Evolutionary conservation across 2,113 vertebrate species (phyloP), one percentile per base, ranked within the genome.

Genomic region (Amphiprion ocellaris): DNA sequence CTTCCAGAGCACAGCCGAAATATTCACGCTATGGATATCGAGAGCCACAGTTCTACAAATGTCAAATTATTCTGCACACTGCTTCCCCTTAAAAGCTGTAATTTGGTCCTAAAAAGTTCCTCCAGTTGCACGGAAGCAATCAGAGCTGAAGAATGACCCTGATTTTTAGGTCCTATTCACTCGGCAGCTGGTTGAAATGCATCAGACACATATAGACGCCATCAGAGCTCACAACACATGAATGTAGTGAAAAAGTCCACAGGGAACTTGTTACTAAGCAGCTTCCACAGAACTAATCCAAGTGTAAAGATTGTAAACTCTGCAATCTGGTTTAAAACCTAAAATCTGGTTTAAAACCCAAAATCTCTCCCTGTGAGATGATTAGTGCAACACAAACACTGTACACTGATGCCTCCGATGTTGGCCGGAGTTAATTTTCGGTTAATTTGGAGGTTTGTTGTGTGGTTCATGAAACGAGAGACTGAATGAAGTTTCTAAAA

Each of bases 281-380:
- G 83, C 87, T 88, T 81, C 74, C 72, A 68, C 55, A 79, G 19
- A 77, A 75, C 39, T 82, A 83, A 89, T 90, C 78, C 78, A 78
- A 82, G 65, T 67, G 72, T 65, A 79, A 84, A 83, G 75, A 87
- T 58, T 56, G 24, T 53, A 54, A 87, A 79, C 68, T 69, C 41
- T 26, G 5, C 78, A 64, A 81, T 82, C 79, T 74, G 69, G 47
- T 87, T 85, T 74, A 28, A 63, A 69, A 75, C 6, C 44, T 58
- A 44, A 74, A 79, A 76, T 67, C 69, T 84, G 83, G 41, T 69
- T 81, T 73, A 78, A 82, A 88, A 68, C 1, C 66, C 49, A 55
- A 77, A 82, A 82, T 49, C 76, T 84, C 47, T 70, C 60, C 68
- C 46, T 41, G 2, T 62, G 63, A 76, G 81, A 63, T 76, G 73